Evolutionary conservation across 2,113 vertebrate species (phyloP).

Genomic region (Epinephelus cyanopodus): DNA sequence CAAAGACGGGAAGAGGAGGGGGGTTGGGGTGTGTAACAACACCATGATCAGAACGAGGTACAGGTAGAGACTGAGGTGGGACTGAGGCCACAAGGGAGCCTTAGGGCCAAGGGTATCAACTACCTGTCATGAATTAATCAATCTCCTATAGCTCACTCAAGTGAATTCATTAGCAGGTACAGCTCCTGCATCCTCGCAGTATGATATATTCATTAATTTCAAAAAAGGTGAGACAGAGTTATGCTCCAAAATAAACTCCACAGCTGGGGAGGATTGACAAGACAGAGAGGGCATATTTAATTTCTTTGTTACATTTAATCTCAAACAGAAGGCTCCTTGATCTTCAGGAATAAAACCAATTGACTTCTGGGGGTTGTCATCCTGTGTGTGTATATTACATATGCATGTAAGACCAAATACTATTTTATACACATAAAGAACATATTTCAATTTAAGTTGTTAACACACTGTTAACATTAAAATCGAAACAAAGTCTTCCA

Average conservation of each 20-base stretch:
- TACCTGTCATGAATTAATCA: constrained; percentile 79
- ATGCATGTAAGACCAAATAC: no score
- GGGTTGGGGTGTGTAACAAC: constrained; percentile 9
- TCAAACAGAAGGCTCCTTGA: not conserved
- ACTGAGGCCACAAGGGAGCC: constrained; percentile 53
- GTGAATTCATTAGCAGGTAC: constrained; percentile 82
- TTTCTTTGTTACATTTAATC: constrained; percentile 20
- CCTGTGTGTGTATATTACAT: no score
- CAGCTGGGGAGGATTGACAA: constrained; percentile 52
- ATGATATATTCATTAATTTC: constrained; percentile 69
- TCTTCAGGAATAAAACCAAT: not conserved
- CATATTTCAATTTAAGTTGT: no score
- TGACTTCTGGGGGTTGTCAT: not conserved
- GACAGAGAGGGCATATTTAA: not conserved
- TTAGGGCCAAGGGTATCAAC: constrained; percentile 64
- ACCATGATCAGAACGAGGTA: not conserved
- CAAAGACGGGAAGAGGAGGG: constrained; percentile 29
- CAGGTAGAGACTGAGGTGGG: constrained; percentile 37
- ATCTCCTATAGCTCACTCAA: constrained; percentile 54
- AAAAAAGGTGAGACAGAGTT: constrained; percentile 71
- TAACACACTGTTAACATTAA: no score
- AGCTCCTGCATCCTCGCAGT: constrained; percentile 28
- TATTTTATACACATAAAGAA: no score
- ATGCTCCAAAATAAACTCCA: constrained; percentile 71
- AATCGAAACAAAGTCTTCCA: no score